These are phyloP conservation scores for Bacillus rossius DNA, from an alignment of 1,140 invertebrate genomes.

Conservation along the genomic window DNA sequence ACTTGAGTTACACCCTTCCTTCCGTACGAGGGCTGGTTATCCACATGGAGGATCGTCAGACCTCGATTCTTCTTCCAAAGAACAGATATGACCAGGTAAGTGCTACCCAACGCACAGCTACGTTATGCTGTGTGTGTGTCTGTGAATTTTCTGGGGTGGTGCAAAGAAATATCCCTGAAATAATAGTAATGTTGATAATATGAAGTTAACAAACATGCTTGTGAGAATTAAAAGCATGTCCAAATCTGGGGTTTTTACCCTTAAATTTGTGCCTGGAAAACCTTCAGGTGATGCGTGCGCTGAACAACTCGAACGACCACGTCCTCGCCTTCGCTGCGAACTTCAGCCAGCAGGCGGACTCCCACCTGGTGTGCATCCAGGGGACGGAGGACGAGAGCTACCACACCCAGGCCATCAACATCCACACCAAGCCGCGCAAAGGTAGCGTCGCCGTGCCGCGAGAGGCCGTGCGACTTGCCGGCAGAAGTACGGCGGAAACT, in stretches of 20 bases:
- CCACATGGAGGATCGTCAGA: constrained; percentile 80
- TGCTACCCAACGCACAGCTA: not conserved
- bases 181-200: too few relatives aligned
- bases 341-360: constrained; percentile 75
- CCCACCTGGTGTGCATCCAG: constrained; percentile 86
- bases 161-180: too few relatives aligned
- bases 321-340: constrained; percentile 79
- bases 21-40: constrained; percentile 71
- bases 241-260: too few relatives aligned
- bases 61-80: constrained; percentile 69
- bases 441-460: too few relatives aligned
- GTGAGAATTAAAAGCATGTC: too few relatives aligned
- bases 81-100: constrained; percentile 75
- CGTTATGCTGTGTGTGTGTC: not conserved
- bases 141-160: too few relatives aligned
- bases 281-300: constrained; percentile 62
- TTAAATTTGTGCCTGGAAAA: not conserved
- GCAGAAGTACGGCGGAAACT: too few relatives aligned
- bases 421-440: constrained; percentile 73
- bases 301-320: constrained; percentile 80
- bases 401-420: constrained; percentile 84
- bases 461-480: too few relatives aligned
- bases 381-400: constrained; percentile 63
- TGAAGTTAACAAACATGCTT: too few relatives aligned
- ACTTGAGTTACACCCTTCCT: constrained; percentile 78